Base-by-base conservation (phyloP, 2,113 vertebrate genomes). In the Epinephelus moara region DNA sequence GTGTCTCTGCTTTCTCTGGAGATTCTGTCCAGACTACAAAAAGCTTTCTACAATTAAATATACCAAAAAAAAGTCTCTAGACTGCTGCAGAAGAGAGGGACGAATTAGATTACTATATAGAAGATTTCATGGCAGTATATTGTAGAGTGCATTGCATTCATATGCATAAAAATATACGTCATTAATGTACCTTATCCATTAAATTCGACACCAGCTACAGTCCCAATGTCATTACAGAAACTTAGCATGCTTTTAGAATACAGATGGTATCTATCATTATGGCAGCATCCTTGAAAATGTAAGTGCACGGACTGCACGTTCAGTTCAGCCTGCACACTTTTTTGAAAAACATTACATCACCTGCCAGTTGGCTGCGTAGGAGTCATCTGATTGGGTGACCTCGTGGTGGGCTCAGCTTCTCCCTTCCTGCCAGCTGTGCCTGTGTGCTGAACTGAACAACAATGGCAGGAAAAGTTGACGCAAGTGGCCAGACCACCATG, bases 401-500 rank as follows among this genome's bases (percentile, higher is more conserved):
- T 78, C 47, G 25, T 23, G 45, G 40, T 30, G 72, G 87, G 84
- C 80, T 87, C 63, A 69, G 74, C 57, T 80, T 75, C 56, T 56
- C 87, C 85, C 84, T 93, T 95, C 93, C 93, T 93, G 87, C 86
- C 88, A 89, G 86, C 90, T 92, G 92, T 85, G 19, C 81, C 77
- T 68, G 77, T 47, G 55, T 4, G 37, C 77, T 61, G 70, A 73
- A 76, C 72, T 59, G 45, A 27, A 42, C 66, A 81, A 95, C 94
- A 95, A 95, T 94, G 82, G 83, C 91, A 94, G 95, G 94, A 95
- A 94, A 81, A 68, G 89, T 57, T 88, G 91, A 93, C 85, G 76
- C 72, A 85, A 89, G 69, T 63, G 37, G 45, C 57, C 61, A 4
- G 53, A 69, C 82, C 80, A 50, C 55, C 84, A 45, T 74, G 87